Percentiles rank a stretch among this genome's conserved stretches.
These are phyloP conservation scores for Rhopilema esculentum DNA, from an alignment of 30 jellyfish, hydroid and myxozoan genomes.

Conservation along the genomic window DNA sequence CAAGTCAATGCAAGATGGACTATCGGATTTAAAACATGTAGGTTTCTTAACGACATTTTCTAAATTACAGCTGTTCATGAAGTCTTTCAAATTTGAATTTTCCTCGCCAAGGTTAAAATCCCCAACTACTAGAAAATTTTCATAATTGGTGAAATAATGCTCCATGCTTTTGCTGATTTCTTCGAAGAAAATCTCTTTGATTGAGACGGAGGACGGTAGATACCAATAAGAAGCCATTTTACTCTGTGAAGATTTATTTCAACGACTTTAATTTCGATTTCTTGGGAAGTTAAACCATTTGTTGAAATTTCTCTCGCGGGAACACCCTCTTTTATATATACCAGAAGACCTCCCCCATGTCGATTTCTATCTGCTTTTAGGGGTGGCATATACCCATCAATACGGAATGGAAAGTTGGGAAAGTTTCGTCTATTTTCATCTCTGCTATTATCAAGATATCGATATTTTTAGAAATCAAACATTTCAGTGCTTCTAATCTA, in stretches of 20 bases:
- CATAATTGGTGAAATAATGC: neutral
- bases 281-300: conserved; percentile 8
- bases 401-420: conserved; percentile 31
- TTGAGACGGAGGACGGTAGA: conserved; percentile 57
- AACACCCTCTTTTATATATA: conserved; percentile 39
- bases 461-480: conserved; percentile 18
- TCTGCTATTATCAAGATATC: conserved; percentile 31
- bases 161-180: neutral
- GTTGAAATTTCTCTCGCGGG: conserved; percentile 39
- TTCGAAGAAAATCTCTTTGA: conserved; percentile 45
- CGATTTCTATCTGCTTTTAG: conserved; percentile 42
- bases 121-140: neutral
- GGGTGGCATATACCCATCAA: conserved; percentile 61
- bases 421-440: too few relatives aligned
- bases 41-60: neutral
- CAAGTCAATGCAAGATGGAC: conserved; percentile 30
- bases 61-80: neutral
- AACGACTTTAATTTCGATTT: conserved; percentile 28
- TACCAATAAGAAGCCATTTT: too few relatives aligned
- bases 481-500: neutral
- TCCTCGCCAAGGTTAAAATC: neutral
- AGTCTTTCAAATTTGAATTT: neutral
- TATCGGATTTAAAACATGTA: neutral
- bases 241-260: conserved; percentile 36
- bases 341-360: conserved; percentile 55